Base-by-base conservation (phyloP, 2,888 invertebrate genomes). In the Trimorus sp. region DNA sequence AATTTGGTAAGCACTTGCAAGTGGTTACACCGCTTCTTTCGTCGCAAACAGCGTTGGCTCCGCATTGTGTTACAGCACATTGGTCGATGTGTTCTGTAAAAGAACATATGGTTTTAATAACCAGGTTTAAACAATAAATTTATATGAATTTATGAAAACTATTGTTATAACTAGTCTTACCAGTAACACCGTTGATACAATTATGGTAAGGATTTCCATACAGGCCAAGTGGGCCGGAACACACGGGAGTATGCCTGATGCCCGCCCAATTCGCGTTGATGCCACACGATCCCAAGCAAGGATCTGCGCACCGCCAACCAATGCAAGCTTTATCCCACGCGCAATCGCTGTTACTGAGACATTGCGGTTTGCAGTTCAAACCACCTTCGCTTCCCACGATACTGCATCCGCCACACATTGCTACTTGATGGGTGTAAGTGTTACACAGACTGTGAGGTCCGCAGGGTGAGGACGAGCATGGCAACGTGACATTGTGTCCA, bases 361-460 rank as follows among this genome's bases (percentile, higher is more conserved):
- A 97, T 92, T 97, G 97, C 42, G 97, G 97, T 88, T 96, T 93
- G 86, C 97, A 97, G 42, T 94, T 93, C 37, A 96, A 95, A 91
- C 95, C 95, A 84, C 94, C 94, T 56, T 93, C 92, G 48, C 94
- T 94, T 84, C 94, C 94, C 0, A 95, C 94, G 54, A 95, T 95
- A 85, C 94, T 92, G 89, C 97, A 97, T n/a, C 94, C 93, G 90
- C 96, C 95, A 89, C 97, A 96, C 87, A 97, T 94, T 1, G 96
- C 97, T 51, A 96, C 94, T 88, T 96, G 95, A 87, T 95, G 94
- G 48, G 95, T 95, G 88, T 94, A 96, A 1, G 94, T 93, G 73
- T 95, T 94, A 88, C 97, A 97, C 45, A 94, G 92, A 83, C 94
- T 93, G 83, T 93, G 93, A 7, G 94, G 93, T 76, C 95, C 95